These are phyloP conservation scores for Phoxinus dragarum DNA, from an alignment of 2,797 vertebrate genomes.

Conservation along the genomic window DNA sequence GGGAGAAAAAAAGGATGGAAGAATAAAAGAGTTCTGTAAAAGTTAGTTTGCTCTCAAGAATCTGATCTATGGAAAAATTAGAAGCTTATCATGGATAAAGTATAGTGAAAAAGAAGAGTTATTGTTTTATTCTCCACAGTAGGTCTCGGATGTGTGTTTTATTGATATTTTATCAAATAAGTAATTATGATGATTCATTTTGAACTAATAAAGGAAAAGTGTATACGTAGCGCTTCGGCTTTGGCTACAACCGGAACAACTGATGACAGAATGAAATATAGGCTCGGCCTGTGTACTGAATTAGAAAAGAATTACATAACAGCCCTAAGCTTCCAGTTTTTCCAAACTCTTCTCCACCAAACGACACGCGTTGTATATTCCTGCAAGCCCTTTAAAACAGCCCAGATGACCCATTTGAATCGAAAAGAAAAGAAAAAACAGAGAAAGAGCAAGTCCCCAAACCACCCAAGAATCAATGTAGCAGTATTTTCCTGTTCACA, in stretches of 20 bases:
- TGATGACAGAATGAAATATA: slow-evolving; percentile 43
- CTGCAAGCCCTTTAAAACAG: slow-evolving; percentile 4
- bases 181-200: slow-evolving; percentile 42
- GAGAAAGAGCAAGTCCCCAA: not conserved
- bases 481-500: not conserved
- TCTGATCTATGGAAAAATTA: not conserved
- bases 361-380: not conserved
- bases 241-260: slow-evolving; percentile 10
- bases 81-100: not conserved
- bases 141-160: slow-evolving; percentile 5
- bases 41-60: not conserved
- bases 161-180: slow-evolving; percentile 12
- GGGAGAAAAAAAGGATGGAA: slow-evolving; percentile 31
- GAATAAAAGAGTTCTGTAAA: slow-evolving; percentile 21
- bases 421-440: not conserved
- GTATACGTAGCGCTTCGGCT: not conserved
- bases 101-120: not conserved
- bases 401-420: not conserved
- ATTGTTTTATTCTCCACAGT: not conserved
- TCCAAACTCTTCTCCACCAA: slow-evolving; percentile 18
- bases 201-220: slow-evolving; percentile 18
- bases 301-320: slow-evolving; percentile 35
- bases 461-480: slow-evolving; percentile 7
- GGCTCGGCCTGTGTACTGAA: slow-evolving; percentile 17
- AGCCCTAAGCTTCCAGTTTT: slow-evolving; percentile 33